Conservation (phyloP, 2,113 vertebrate genomes). For the Tachuris rubrigastra region DNA sequence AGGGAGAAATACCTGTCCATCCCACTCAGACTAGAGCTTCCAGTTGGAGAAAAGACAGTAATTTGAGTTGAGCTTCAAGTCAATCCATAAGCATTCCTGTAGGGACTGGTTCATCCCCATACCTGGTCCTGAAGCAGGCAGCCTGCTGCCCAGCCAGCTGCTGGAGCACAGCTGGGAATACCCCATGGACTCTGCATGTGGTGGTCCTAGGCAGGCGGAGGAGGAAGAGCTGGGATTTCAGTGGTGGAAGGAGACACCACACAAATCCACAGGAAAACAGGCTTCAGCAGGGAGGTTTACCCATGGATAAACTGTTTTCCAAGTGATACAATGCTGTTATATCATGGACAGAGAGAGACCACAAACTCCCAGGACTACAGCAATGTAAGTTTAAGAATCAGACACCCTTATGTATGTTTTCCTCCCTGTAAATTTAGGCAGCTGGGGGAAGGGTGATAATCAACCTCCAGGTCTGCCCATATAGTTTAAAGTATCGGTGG, state of each 20-base stretch:
- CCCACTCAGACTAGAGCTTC: neutral
- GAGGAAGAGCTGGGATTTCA: neutral
- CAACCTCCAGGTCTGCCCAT: neutral
- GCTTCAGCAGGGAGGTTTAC: neutral
- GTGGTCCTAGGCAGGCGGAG: neutral
- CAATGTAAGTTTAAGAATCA: neutral
- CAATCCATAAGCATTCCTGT: accelerated
- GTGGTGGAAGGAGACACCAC: neutral
- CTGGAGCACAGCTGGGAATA: neutral
- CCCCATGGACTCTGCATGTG: accelerated
- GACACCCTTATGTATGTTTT: neutral
- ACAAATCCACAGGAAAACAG: neutral
- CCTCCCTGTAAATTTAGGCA: neutral
- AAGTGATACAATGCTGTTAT: neutral
- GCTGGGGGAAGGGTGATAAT: neutral
- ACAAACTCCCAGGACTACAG: neutral
- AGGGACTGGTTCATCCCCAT: neutral
- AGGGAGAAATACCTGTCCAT: neutral
- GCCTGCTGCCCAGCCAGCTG: neutral
- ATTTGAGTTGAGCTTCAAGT: neutral
- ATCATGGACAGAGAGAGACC: neutral
- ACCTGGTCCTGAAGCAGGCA: neutral
- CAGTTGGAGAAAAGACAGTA: neutral
- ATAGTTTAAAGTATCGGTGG: neutral
- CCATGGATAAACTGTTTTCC: neutral